These are phyloP conservation scores for Crocodylus rhombifer DNA, from an alignment of 2,797 vertebrate species.

Conservation along the genomic window DNA sequence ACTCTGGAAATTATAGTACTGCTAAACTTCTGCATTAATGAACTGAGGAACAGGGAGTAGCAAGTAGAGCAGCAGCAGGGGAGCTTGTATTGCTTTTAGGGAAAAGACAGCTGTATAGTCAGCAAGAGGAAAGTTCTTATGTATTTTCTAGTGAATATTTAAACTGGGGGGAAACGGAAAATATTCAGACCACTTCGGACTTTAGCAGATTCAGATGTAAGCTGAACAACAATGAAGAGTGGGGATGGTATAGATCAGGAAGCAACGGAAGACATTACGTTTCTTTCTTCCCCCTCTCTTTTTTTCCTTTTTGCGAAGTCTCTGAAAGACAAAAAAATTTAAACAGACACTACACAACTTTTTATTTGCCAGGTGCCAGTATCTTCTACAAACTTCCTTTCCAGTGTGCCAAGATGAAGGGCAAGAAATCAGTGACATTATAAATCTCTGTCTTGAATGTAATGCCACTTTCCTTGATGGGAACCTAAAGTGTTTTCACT, in stretches of 20 bases:
- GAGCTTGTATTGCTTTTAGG: background rate
- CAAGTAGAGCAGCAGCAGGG: background rate
- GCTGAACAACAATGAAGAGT: background rate
- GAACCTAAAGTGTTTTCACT: background rate
- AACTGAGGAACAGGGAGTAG: background rate
- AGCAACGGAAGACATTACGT: background rate
- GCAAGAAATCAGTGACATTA: background rate
- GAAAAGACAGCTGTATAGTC: background rate
- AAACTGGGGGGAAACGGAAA: background rate
- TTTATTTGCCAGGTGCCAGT: background rate
- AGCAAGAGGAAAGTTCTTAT: background rate
- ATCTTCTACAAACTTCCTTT: background rate
- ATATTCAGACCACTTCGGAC: background rate
- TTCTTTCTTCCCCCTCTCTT: background rate
- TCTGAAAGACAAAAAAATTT: background rate
- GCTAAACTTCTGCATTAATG: background rate
- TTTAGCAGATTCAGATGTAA: background rate
- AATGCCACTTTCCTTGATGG: background rate
- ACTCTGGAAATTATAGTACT: background rate
- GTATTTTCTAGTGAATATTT: background rate
- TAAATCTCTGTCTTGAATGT: background rate
- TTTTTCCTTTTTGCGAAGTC: background rate
- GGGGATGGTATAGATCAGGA: background rate
- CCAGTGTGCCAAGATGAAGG: background rate
- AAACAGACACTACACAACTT: background rate